phyloP scores from a whole-genome alignment of 2,888 invertebrate species.

The Xestia rhomboidea region DNA sequence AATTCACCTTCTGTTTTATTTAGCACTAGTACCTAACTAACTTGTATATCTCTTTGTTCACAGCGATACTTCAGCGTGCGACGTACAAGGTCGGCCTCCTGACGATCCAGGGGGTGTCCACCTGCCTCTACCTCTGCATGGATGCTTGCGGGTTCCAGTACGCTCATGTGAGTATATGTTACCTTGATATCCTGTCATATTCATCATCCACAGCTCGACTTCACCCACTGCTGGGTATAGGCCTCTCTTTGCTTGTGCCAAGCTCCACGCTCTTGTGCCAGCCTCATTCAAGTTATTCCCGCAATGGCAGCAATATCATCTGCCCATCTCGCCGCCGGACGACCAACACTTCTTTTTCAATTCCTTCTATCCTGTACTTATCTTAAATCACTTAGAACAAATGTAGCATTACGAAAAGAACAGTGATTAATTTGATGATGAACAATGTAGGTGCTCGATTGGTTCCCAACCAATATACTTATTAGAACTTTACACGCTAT shows the following conservation, averaged over 20 bases:
- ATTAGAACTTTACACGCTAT: background rate
- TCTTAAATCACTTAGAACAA: background rate
- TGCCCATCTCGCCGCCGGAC: too few species aligned
- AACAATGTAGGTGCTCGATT: background rate
- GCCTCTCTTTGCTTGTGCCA: too few species aligned
- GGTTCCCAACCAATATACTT: background rate
- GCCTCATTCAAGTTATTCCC: too few species aligned
- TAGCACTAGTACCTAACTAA: slow-evolving; percentile 41
- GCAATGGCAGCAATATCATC: too few species aligned
- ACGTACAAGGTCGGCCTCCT: slow-evolving; percentile 93
- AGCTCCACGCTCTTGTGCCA: too few species aligned
- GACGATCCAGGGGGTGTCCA: slow-evolving; percentile 96
- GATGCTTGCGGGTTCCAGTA: slow-evolving; percentile 96
- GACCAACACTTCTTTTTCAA: too few species aligned
- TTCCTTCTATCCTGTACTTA: background rate
- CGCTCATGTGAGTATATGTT: slow-evolving; percentile 94
- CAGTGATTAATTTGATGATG: background rate
- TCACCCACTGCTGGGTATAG: too few species aligned
- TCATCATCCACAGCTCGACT: too few species aligned
- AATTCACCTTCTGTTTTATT: background rate
- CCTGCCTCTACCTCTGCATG: slow-evolving; percentile 97
- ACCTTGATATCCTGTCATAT: background rate
- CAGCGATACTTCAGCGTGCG: slow-evolving; percentile 90
- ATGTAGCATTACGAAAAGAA: background rate
- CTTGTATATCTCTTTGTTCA: slow-evolving; percentile 66